phyloP scores from a whole-genome alignment of 2,797 vertebrate species.

The Lacerta agilis region DNA sequence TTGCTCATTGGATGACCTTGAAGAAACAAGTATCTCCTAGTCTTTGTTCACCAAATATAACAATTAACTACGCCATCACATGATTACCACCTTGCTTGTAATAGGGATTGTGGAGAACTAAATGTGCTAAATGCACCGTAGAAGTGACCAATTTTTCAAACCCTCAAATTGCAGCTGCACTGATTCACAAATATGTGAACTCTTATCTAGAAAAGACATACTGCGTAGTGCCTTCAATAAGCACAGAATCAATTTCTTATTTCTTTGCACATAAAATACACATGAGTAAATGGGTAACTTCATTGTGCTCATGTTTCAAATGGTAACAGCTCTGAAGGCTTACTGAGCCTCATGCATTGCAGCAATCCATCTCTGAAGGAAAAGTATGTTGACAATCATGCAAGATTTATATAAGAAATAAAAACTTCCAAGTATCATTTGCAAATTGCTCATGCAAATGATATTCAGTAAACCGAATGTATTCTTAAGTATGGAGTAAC shows the following conservation, averaged over 20 bases:
- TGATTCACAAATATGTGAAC: background rate
- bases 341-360: background rate
- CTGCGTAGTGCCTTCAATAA: background rate
- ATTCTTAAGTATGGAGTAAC: conserved; percentile 37
- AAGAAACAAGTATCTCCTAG: background rate
- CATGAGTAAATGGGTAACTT: conserved; percentile 25
- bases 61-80: background rate
- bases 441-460: conserved; percentile 41
- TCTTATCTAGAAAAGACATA: background rate
- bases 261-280: conserved; percentile 28
- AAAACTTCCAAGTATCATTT: conserved; percentile 26
- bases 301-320: conserved; percentile 9
- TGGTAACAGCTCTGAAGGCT: background rate
- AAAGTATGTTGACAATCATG: conserved; percentile 33
- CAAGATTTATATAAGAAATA: background rate
- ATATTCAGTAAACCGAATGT: conserved; percentile 24
- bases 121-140: background rate
- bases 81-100: background rate
- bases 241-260: background rate
- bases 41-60: background rate
- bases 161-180: background rate
- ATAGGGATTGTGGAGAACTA: background rate
- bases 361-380: conserved; percentile 28
- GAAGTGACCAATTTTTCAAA: background rate
- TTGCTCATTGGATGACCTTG: background rate